These are phyloP conservation scores for Hoplias malabaricus DNA, from an alignment of 2,113 vertebrate species.

Conservation along the genomic window DNA sequence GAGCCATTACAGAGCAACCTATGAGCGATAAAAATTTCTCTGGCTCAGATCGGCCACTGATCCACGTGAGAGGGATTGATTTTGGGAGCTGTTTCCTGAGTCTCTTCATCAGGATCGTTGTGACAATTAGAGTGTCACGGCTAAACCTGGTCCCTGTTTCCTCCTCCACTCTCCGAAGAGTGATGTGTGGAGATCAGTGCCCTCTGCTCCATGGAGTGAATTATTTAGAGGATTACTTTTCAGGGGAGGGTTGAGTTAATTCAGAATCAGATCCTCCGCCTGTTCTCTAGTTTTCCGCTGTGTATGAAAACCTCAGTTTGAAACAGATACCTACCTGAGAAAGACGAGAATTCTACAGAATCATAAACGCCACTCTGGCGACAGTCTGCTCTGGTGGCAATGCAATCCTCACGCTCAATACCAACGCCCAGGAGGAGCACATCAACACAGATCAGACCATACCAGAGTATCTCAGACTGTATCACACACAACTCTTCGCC, in stretches of 20 bases:
- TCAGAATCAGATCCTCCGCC: not conserved
- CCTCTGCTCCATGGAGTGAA: not conserved
- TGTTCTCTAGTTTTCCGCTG: not conserved
- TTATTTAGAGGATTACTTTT: slow-evolving; percentile 10
- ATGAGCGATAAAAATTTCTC: no score
- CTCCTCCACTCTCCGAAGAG: not conserved
- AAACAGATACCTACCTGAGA: slow-evolving; percentile 11
- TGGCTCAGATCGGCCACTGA: no score
- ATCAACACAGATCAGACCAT: no score
- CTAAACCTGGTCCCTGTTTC: not conserved
- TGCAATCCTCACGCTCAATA: slow-evolving; percentile 10
- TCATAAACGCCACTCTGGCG: not conserved
- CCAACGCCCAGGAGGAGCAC: not conserved
- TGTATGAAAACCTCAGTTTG: not conserved
- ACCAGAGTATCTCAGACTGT: no score
- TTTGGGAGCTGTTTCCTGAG: not conserved
- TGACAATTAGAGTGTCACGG: not conserved
- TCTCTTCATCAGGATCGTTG: slow-evolving; percentile 18
- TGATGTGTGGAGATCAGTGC: slow-evolving; percentile 9
- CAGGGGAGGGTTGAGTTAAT: slow-evolving; percentile 4
- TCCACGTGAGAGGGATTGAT: not conserved
- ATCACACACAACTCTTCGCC: slow-evolving; percentile 13
- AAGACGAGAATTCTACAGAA: not conserved
- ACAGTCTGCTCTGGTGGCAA: not conserved
- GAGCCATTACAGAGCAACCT: no score